Percentiles rank a stretch among this genome's conserved stretches.
phyloP scores from a whole-genome alignment of 2,113 vertebrate species.

The Larimichthys crocea region DNA sequence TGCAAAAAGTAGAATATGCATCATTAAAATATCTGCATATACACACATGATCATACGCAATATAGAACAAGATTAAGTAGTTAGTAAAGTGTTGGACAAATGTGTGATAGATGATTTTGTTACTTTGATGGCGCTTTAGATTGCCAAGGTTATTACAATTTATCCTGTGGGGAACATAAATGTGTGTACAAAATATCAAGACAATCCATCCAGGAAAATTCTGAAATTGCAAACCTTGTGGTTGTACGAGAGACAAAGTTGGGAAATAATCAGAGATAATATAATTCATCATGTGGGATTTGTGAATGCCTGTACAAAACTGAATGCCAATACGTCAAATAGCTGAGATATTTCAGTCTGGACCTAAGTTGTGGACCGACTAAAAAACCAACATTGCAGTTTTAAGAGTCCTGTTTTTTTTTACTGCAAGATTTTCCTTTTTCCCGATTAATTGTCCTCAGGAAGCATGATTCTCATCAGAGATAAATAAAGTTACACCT shows the following conservation, averaged over 20 bases:
- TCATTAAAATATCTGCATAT: constrained; percentile 26
- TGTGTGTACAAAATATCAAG: no score
- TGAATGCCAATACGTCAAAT: background rate
- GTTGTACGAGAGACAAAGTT: background rate
- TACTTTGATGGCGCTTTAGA: no score
- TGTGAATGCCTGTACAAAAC: background rate
- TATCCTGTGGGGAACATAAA: no score
- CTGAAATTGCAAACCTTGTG: background rate
- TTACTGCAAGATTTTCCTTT: no score
- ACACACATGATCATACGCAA: background rate
- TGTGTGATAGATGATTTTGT: background rate
- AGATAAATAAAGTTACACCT: background rate
- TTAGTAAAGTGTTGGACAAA: background rate
- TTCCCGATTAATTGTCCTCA: background rate
- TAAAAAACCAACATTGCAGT: background rate
- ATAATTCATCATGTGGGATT: background rate
- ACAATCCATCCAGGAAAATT: no score
- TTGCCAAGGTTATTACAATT: no score
- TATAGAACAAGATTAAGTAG: background rate
- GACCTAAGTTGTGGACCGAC: background rate
- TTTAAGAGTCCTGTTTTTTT: no score
- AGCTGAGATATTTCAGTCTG: background rate
- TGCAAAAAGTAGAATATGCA: constrained; percentile 1
- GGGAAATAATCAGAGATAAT: background rate
- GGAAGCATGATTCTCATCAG: background rate